Percentiles rank a stretch among this genome's conserved stretches.
Conservation (phyloP, 2,888 invertebrate genomes). For the Dryobota labecula region DNA sequence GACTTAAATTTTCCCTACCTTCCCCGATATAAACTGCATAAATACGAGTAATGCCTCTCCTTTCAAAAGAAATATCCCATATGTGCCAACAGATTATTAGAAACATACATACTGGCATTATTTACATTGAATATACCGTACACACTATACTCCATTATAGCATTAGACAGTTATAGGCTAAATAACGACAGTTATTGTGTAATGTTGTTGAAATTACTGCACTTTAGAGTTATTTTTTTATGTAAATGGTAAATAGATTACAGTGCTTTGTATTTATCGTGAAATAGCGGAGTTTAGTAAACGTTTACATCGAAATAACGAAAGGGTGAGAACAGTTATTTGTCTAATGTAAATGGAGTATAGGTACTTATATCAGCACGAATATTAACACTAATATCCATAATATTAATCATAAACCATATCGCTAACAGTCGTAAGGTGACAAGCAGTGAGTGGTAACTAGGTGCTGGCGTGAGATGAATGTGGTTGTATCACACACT, state of each 20-base stretch:
- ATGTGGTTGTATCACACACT: constrained; percentile 41
- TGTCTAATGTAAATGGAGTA: too few species aligned
- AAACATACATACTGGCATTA: background rate
- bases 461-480: constrained; percentile 29
- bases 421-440: constrained; percentile 12
- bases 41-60: background rate
- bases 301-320: too few species aligned
- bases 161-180: too few species aligned
- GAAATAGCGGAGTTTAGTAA: too few species aligned
- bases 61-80: background rate
- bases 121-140: background rate
- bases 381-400: background rate
- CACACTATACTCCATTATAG: too few species aligned
- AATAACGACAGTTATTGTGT: too few species aligned
- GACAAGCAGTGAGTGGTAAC: constrained; percentile 31
- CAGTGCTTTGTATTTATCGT: too few species aligned
- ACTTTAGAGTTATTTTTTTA: too few species aligned
- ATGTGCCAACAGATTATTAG: background rate
- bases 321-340: too few species aligned
- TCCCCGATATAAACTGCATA: background rate
- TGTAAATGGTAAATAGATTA: too few species aligned
- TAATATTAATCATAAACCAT: background rate
- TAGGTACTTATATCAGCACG: background rate
- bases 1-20: background rate
- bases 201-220: too few species aligned